Evolutionary conservation across 1,140 invertebrate species (phyloP), one percentile per base, ranked within the genome.

Genomic region (Macrostomum lignano): DNA sequence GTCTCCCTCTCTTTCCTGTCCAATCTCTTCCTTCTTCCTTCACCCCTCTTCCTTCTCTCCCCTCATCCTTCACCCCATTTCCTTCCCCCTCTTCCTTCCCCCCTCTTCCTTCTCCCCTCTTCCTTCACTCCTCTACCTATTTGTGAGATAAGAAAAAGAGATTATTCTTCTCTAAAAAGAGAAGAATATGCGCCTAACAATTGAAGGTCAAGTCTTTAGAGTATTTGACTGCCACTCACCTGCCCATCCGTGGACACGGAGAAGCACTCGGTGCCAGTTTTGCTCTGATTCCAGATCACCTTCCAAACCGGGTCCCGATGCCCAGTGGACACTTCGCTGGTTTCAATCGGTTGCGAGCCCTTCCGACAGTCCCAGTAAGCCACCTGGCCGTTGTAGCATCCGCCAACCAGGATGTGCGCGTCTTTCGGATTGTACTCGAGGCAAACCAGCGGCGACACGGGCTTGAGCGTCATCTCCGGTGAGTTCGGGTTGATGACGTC

Each of bases 381-480:
- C 52, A 63, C 70, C 59, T 79, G 76, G 13, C 81, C 82, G 52
- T 75, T 77, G 44, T 70, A 68, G 52, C 78, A 68, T 17, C 79
- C 81, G 44, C 78, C 77, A 6, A 76, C 67, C 14, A 93, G 51
- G 29, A 69, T 67, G 43, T 82, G 71, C 3, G 67, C 67, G 55
- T 93, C 81, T 49, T 82, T 79, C 10, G 74, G 72, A 57, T 79
- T 81, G 47, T 79, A 93, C 48, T 82, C 76, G n/a, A 81, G 56
- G 38, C 74, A 75, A 3, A 77, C 64, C 17, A 78, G 63, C 0
- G 73, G 70, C 25, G 70, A 69, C 10, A 51, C 47, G 31, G 57
- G 53, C 44, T 72, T 71, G 26, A 88, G 54, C 3, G 65, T 65
- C 23, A 74, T 50, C 37, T 76, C 72, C 3, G 78, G 78, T 41